Evolutionary conservation across 2,113 vertebrate genomes (phyloP).

Genomic region (Ascaphus truei): DNA sequence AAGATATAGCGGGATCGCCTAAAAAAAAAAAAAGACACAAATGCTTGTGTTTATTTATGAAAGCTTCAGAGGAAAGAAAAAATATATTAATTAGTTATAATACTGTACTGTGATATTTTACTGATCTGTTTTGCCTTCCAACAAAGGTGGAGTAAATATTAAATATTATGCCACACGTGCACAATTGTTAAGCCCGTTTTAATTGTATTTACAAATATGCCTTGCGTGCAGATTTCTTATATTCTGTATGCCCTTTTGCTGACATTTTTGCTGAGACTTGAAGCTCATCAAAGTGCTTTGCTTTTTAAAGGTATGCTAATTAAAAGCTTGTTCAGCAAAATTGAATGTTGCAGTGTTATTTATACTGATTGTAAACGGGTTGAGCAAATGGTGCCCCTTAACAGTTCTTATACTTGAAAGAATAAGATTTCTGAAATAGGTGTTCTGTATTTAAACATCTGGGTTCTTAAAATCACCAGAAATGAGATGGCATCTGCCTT

Average conservation of each 20-base stretch:
- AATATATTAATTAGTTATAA: no score
- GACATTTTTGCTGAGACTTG: constrained; percentile 37
- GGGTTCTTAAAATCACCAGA: background rate
- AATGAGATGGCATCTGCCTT: background rate
- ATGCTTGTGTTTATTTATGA: no score
- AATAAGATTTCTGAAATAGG: background rate
- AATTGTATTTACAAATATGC: constrained; percentile 13
- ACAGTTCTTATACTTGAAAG: background rate
- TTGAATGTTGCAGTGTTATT: constrained; percentile 33
- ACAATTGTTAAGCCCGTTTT: no score
- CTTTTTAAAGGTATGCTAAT: constrained; percentile 35
- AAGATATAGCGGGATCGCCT: background rate
- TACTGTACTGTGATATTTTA: background rate
- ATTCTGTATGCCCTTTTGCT: constrained; percentile 26
- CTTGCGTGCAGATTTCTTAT: constrained; percentile 26
- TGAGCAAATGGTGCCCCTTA: constrained; percentile 10
- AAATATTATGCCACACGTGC: background rate
- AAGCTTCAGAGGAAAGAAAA: no score
- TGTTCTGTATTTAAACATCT: background rate
- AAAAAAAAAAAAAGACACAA: no score
- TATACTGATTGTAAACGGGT: constrained; percentile 25
- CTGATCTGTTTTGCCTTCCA: background rate
- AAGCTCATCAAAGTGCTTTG: constrained; percentile 32
- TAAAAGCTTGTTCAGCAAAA: constrained; percentile 35
- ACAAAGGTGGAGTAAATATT: background rate